Conservation (phyloP, 2,113 vertebrate genomes). For the Symphodus melops region DNA sequence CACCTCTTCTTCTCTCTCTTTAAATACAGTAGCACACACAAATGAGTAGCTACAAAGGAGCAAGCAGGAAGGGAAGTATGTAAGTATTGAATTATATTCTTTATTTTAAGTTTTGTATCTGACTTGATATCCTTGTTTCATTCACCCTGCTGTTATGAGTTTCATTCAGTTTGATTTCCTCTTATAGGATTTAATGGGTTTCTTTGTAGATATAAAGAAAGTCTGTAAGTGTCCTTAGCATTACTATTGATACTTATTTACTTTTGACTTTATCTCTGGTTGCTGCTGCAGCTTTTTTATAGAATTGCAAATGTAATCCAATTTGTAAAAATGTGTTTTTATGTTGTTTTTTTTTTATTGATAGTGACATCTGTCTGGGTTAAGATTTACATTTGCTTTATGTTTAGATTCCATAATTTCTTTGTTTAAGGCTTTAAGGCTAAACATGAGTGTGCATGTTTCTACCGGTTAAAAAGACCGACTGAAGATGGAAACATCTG, state of each 20-base stretch:
- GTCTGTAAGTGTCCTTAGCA: too few species aligned
- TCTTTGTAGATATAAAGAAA: too few species aligned
- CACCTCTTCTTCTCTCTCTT: slow-evolving; percentile 46
- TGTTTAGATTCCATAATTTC: neutral
- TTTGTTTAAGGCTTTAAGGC: neutral
- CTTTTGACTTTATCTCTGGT: neutral
- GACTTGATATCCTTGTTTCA: neutral
- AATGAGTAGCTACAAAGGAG: slow-evolving; percentile 19
- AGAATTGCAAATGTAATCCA: neutral
- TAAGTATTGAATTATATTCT: slow-evolving; percentile 24
- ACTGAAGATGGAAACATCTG: slow-evolving; percentile 56
- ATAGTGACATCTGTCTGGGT: neutral
- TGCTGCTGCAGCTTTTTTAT: neutral
- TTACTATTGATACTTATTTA: neutral
- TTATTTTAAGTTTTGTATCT: too few species aligned
- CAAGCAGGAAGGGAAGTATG: slow-evolving; percentile 22
- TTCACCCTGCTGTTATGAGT: neutral
- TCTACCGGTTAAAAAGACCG: neutral
- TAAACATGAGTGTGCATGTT: neutral
- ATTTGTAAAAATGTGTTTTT: too few species aligned
- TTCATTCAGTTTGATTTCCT: neutral
- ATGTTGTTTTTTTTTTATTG: too few species aligned
- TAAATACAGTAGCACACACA: slow-evolving; percentile 44
- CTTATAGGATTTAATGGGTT: neutral
- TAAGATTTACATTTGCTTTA: neutral